Percentiles rank a stretch among this genome's conserved stretches.
These are phyloP conservation scores for Cyaniris semiargus DNA, from an alignment of 2,888 invertebrate genomes.

Conservation along the genomic window DNA sequence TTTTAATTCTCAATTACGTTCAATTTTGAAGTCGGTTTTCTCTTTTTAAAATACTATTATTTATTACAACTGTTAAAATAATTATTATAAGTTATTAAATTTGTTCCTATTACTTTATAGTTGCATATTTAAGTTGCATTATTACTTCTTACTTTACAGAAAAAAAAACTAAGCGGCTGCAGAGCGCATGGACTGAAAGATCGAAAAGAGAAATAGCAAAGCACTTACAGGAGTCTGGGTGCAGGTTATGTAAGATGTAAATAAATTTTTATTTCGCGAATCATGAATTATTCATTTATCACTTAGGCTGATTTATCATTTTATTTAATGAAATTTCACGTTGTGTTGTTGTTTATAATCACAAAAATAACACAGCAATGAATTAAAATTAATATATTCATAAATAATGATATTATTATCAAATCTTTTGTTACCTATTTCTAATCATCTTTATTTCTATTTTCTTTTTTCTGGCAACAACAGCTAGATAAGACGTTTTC, in stretches of 20 bases:
- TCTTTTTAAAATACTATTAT: no score
- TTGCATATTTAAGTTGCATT: no score
- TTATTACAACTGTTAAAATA: no score
- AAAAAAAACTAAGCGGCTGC: neutral
- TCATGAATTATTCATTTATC: neutral
- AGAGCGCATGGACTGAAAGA: neutral
- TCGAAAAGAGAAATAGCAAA: neutral
- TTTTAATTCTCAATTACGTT: no score
- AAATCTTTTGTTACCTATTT: neutral
- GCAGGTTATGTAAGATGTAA: slow-evolving; percentile 2
- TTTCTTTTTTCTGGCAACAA: neutral
- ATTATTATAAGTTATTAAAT: no score
- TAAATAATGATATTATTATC: neutral
- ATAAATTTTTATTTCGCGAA: neutral
- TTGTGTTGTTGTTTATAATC: no score
- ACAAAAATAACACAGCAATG: no score
- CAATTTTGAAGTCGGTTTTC: no score
- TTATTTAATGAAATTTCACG: neutral
- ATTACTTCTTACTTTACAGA: neutral
- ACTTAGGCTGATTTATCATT: slow-evolving; percentile 15
- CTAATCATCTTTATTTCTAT: neutral
- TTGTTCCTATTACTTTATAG: no score
- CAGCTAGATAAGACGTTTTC: neutral
- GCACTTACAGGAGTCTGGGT: neutral
- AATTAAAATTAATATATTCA: no score